Percentiles rank a stretch among this genome's conserved stretches.
Evolutionary conservation across 2,113 vertebrate genomes (phyloP).

Genomic region (Rhinogobius similis): DNA sequence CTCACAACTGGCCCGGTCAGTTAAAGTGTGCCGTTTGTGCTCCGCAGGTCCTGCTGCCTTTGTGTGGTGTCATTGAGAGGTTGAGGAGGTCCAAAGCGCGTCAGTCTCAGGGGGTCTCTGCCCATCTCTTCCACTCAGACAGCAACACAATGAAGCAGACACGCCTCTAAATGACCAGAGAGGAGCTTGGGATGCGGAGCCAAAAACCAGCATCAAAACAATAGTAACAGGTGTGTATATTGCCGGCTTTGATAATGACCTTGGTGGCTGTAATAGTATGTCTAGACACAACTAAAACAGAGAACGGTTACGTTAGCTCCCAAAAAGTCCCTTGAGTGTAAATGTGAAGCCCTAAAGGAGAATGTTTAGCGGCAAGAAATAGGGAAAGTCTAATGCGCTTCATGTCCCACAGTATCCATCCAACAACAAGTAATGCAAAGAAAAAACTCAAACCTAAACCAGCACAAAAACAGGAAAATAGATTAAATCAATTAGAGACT

Average conservation of each 20-base stretch:
- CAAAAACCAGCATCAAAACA: constrained; percentile 65
- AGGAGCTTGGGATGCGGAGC: constrained; percentile 60
- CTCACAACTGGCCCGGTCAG: constrained; percentile 60
- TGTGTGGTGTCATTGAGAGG: constrained; percentile 70
- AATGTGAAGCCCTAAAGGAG: constrained; percentile 30
- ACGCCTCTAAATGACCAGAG: constrained; percentile 70
- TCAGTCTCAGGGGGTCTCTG: constrained; percentile 53
- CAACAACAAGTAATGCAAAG: neutral
- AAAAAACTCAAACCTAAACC: neutral
- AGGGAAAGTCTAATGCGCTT: neutral
- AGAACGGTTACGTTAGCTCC: constrained; percentile 54
- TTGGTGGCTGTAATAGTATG: constrained; percentile 66
- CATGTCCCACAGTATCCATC: neutral
- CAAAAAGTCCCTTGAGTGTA: constrained; percentile 37
- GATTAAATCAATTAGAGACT: too few relatives aligned
- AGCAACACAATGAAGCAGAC: constrained; percentile 67
- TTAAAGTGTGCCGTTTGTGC: constrained; percentile 50
- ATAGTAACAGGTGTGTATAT: constrained; percentile 76
- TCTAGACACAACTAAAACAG: constrained; percentile 69
- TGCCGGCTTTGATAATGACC: constrained; percentile 67
- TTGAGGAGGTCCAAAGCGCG: constrained; percentile 53
- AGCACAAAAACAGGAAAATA: too few relatives aligned
- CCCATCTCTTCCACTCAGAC: constrained; percentile 65
- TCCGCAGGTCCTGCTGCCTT: constrained; percentile 46
- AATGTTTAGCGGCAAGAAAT: constrained; percentile 20